Evolutionary conservation across 2,888 invertebrate species (phyloP).

Genomic region (Liposcelis brunnea): DNA sequence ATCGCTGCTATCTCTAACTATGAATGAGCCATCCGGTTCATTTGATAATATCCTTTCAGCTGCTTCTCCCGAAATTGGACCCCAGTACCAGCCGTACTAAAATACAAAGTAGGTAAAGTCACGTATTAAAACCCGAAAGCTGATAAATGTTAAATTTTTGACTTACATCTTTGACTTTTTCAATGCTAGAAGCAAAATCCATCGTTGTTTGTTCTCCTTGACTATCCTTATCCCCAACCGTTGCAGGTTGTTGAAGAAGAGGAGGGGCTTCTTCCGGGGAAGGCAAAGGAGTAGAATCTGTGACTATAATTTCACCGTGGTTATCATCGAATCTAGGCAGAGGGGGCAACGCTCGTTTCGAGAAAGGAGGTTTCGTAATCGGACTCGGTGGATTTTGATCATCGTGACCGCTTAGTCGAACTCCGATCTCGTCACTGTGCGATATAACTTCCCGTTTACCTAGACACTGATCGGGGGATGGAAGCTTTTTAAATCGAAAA

Average conservation of each 20-base stretch:
- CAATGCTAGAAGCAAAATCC: conserved; percentile 81
- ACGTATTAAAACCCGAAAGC: not conserved
- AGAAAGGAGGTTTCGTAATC: conserved; percentile 28
- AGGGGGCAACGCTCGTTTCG: conserved; percentile 48
- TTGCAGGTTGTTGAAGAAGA: conserved; percentile 26
- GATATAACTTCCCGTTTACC: conserved; percentile 12
- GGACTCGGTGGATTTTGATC: conserved; percentile 12
- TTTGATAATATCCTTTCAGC: conserved; percentile 81
- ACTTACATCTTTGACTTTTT: conserved; percentile 86
- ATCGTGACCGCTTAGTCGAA: conserved; percentile 13
- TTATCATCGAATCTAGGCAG: conserved; percentile 34
- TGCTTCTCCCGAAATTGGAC: conserved; percentile 76
- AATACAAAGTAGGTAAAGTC: conserved; percentile 20
- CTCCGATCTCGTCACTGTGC: conserved; percentile 15
- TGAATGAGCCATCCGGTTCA: conserved; percentile 86
- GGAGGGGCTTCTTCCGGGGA: conserved; percentile 19
- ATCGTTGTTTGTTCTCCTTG: conserved; percentile 38
- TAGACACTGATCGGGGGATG: conserved; percentile 32
- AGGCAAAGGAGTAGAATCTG: not conserved
- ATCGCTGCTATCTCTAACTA: conserved; percentile 84
- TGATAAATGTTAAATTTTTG: not conserved
- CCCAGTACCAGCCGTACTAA: conserved; percentile 94
- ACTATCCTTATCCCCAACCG: conserved; percentile 24
- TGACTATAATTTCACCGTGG: not conserved
- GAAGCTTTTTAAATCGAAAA: conserved; percentile 48